These are phyloP conservation scores for Corythucha ciliata DNA, from an alignment of 2,888 invertebrate species.

Conservation along the genomic window DNA sequence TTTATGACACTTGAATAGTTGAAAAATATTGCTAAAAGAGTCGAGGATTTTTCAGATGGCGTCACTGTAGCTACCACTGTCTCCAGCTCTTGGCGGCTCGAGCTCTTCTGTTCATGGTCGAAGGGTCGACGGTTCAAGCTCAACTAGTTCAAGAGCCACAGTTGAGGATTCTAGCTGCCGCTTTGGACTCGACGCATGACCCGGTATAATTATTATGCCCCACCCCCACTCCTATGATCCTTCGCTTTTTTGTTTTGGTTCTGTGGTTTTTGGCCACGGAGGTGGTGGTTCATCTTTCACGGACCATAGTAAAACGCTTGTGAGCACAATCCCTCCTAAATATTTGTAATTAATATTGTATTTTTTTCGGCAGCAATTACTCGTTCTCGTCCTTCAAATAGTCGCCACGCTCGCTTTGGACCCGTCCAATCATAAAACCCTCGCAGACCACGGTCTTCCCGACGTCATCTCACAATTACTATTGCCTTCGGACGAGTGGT, in stretches of 20 bases:
- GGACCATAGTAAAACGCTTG: not conserved
- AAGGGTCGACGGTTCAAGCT: constrained; percentile 47
- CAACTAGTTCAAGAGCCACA: constrained; percentile 49
- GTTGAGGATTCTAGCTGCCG: constrained; percentile 49
- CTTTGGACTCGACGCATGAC: constrained; percentile 53
- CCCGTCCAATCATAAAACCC: constrained; percentile 47
- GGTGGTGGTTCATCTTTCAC: too few species aligned
- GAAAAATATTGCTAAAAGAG: not conserved
- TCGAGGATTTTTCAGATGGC: constrained; percentile 41
- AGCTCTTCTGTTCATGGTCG: constrained; percentile 50
- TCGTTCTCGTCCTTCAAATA: constrained; percentile 52
- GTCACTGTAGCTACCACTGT: constrained; percentile 52
- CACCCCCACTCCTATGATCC: too few species aligned
- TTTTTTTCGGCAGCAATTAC: constrained; percentile 46
- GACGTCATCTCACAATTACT: constrained; percentile 53
- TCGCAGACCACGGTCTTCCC: constrained; percentile 50
- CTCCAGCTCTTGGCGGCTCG: constrained; percentile 51
- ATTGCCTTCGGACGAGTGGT: constrained; percentile 57
- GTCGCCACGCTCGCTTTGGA: constrained; percentile 51
- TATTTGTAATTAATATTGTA: not conserved
- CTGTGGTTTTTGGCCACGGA: too few species aligned
- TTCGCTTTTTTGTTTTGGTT: too few species aligned
- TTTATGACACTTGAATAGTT: too few species aligned
- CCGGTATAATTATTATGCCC: constrained; percentile 42
- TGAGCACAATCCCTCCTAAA: not conserved